Evolutionary conservation across 2,888 invertebrate genomes (phyloP), one percentile per base, ranked within the genome.

Genomic region (Callyntrura guangdongensis): DNA sequence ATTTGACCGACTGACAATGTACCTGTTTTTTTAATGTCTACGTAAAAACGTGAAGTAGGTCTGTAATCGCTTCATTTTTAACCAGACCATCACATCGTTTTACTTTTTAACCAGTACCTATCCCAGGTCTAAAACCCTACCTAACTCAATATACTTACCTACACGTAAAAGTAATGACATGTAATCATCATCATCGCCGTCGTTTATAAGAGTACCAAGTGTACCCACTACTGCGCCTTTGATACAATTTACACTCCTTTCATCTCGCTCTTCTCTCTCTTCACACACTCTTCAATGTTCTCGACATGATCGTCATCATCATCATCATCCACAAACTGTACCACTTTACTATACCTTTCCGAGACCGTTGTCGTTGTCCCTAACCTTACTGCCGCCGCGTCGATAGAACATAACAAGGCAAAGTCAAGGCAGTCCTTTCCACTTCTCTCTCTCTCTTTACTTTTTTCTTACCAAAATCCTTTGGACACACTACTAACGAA

Each of bases 191-290:
- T 56, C 56, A 56, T 8, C 45, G 36, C 8, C 56, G 8, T 8
- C 45, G 36, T 45, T 36, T 45, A 36, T 36, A 20, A 36, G 36
- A 4, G 36, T 36, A 72, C 12, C 3, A 36, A 14, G 72, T n/a
- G 36, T 72, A 72, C 72, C 72, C 20, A 72, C 72, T 72, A 72
- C 72, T 45, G 72, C 45, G 72, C 45, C 72, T 72, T 72, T 72
- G 72, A n/a, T 45, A 45, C 72, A 72, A 72, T 72, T 72, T 36
- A 72, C 72, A 45, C 72, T 72, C 72, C 72, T 72, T 72, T 72
- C 45, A 72, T 72, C 72, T 72, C 45, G 8, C 56, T 17, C 72
- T 45, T 22, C 14, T 22, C 64, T 25, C 22, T 25, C 22, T 4
- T 4, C 64, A 36, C 45, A 45, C 36, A 1, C n/a, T 36, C 5